Conservation (phyloP, 2,888 invertebrate genomes). For the Andrena praecox region DNA sequence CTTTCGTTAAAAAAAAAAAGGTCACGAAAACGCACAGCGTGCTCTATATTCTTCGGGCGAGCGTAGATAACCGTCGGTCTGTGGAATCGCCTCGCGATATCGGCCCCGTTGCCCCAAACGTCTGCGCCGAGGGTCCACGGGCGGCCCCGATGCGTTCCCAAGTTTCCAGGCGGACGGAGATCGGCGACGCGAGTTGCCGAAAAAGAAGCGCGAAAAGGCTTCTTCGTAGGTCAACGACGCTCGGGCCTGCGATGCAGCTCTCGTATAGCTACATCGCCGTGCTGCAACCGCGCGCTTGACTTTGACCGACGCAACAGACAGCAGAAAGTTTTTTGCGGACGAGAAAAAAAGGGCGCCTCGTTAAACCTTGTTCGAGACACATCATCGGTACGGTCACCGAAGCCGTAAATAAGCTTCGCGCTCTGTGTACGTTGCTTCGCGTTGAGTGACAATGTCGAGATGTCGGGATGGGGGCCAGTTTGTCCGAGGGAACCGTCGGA, state of each 20-base stretch:
- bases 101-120: not conserved
- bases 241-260: conserved; percentile 17
- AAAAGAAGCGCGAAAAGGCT: not conserved
- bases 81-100: conserved; percentile 13
- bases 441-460: no score
- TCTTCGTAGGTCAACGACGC: conserved; percentile 20
- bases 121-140: not conserved
- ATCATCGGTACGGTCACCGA: not conserved
- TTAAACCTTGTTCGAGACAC: conserved; percentile 18
- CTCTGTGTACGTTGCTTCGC: no score
- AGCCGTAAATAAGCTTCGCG: not conserved
- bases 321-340: not conserved
- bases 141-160: not conserved
- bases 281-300: conserved; percentile 44
- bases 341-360: conserved; percentile 34
- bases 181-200: not conserved
- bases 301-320: conserved; percentile 51
- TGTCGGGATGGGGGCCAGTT: no score
- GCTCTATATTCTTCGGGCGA: conserved; percentile 4
- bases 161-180: no score
- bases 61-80: not conserved
- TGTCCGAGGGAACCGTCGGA: no score
- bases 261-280: not conserved
- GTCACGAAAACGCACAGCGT: conserved; percentile 15
- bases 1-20: conserved; percentile 10